A percentile compares a stretch with the other conserved stretches of the same genome.
Conservation (phyloP, 2,797 vertebrate genomes). For the Muraenolepis orangiensis region DNA sequence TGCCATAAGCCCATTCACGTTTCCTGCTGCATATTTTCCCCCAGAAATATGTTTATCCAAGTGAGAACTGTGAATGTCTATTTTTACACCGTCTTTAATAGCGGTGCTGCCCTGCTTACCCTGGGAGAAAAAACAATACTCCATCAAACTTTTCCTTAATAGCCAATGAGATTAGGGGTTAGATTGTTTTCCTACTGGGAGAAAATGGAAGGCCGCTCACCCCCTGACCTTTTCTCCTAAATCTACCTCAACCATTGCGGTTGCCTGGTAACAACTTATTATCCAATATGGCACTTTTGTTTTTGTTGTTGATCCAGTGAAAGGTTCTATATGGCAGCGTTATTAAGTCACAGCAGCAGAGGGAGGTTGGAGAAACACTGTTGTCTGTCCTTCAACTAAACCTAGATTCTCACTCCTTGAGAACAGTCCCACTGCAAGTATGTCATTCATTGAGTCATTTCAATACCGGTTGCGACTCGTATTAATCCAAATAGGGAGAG, state of each 20-base stretch:
- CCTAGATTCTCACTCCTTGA: background rate
- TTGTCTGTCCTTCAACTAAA: constrained; percentile 37
- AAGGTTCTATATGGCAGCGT: constrained; percentile 39
- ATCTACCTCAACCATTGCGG: constrained; percentile 53
- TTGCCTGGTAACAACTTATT: constrained; percentile 73
- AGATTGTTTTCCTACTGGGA: constrained; percentile 49
- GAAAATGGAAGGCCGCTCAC: constrained; percentile 61
- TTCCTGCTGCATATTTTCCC: background rate
- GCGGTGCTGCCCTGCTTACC: background rate
- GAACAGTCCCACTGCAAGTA: background rate
- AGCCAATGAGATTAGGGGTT: constrained; percentile 49
- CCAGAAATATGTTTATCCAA: constrained; percentile 6
- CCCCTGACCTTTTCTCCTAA: constrained; percentile 57
- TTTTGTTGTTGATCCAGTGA: constrained; percentile 51
- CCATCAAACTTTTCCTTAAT: constrained; percentile 27
- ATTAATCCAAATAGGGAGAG: background rate
- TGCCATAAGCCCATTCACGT: constrained; percentile 17
- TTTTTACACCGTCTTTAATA: constrained; percentile 10
- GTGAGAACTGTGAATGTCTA: background rate
- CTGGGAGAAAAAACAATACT: constrained; percentile 10
- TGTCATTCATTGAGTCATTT: background rate
- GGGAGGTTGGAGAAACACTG: constrained; percentile 47
- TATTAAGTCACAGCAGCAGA: constrained; percentile 56
- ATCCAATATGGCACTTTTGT: constrained; percentile 60
- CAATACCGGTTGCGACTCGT: background rate